Percentiles rank a stretch among this genome's conserved stretches.
Evolutionary conservation across 2,888 invertebrate genomes (phyloP).

Genomic region (Lycia hirtaria): DNA sequence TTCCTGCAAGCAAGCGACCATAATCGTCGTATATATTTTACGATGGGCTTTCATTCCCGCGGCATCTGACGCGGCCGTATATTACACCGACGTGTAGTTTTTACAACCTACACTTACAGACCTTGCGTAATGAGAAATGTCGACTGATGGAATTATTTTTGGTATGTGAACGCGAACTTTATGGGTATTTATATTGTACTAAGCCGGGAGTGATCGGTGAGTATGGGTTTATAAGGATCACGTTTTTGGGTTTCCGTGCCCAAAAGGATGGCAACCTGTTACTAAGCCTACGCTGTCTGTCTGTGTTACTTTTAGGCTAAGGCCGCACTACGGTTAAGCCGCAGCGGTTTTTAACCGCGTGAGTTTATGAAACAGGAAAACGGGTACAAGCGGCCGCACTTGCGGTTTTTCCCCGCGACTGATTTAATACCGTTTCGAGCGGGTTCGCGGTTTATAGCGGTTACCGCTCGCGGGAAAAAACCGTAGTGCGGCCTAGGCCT

Average conservation of each 20-base stretch:
- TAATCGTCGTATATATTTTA: slow-evolving; percentile 55
- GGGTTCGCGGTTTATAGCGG: no score
- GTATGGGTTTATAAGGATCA: background rate
- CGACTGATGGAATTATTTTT: slow-evolving; percentile 28
- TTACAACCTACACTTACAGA: slow-evolving; percentile 45
- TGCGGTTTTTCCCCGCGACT: no score
- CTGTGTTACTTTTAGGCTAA: no score
- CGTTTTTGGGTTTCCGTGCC: background rate
- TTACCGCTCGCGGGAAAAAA: no score
- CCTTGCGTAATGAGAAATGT: slow-evolving; percentile 45
- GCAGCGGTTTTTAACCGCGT: no score
- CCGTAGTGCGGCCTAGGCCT: no score
- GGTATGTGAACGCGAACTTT: background rate
- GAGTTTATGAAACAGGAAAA: no score
- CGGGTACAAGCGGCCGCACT: no score
- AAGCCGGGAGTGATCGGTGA: background rate
- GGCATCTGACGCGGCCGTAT: slow-evolving; percentile 57
- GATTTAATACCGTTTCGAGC: no score
- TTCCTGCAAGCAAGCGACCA: slow-evolving; percentile 16
- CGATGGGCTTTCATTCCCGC: slow-evolving; percentile 49
- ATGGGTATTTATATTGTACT: background rate
- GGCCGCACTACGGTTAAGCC: no score
- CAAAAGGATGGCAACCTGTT: no score
- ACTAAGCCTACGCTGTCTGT: no score
- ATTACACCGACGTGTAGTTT: slow-evolving; percentile 45